These are phyloP conservation scores for Peromyscus eremicus DNA, from an alignment of 2,797 vertebrate genomes.

Conservation along the genomic window DNA sequence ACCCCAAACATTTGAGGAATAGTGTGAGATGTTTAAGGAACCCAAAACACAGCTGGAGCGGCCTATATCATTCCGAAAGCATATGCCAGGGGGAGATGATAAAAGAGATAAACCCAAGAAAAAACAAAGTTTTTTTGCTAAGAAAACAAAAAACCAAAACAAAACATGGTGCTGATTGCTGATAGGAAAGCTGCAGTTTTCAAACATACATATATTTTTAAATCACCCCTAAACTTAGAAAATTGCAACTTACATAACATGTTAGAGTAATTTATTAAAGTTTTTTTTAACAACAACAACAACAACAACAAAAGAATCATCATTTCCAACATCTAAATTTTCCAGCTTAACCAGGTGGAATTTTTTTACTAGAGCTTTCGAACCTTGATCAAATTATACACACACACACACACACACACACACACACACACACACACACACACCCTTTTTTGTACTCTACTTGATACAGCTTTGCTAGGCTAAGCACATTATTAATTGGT, in stretches of 20 bases:
- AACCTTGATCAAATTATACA: slow-evolving; percentile 73
- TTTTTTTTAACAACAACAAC: neutral
- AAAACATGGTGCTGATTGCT: slow-evolving; percentile 35
- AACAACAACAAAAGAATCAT: neutral
- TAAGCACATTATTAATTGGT: slow-evolving; percentile 88
- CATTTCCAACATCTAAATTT: slow-evolving; percentile 56
- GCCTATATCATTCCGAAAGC: slow-evolving; percentile 74
- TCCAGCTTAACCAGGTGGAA: slow-evolving; percentile 31
- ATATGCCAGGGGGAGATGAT: slow-evolving; percentile 54
- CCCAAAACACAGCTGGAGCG: slow-evolving; percentile 84
- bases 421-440: no score
- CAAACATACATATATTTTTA: slow-evolving; percentile 22
- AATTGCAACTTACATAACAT: slow-evolving; percentile 53
- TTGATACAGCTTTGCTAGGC: slow-evolving; percentile 87
- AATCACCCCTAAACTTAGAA: slow-evolving; percentile 50
- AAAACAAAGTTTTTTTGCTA: slow-evolving; percentile 17
- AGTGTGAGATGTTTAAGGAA: slow-evolving; percentile 84
- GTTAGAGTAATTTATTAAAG: slow-evolving; percentile 54
- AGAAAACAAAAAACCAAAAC: slow-evolving; percentile 41
- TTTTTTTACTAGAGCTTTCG: slow-evolving; percentile 44
- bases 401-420: neutral
- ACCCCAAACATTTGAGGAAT: slow-evolving; percentile 86
- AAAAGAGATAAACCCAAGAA: slow-evolving; percentile 62
- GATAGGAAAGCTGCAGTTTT: slow-evolving; percentile 63
- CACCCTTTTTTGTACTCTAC: slow-evolving; percentile 69